phyloP scores from a whole-genome alignment of 1,140 invertebrate species.

The Mesaphorura yosii region DNA sequence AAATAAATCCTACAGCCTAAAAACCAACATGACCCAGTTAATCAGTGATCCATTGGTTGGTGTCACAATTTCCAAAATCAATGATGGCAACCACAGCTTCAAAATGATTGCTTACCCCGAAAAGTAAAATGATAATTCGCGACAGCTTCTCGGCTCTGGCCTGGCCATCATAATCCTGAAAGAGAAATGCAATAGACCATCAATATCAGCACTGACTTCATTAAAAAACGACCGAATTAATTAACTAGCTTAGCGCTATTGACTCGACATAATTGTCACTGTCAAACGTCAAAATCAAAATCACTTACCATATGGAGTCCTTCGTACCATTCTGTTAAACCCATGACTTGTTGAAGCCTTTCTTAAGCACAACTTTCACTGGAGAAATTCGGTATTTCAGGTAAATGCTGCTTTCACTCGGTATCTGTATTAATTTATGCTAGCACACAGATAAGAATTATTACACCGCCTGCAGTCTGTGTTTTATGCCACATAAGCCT shows the following conservation, averaged over 20 bases:
- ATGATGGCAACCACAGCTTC: not conserved
- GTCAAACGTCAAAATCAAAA: not conserved
- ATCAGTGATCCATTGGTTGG: not conserved
- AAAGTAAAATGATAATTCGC: conserved; percentile 74
- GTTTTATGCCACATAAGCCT: too few relatives aligned
- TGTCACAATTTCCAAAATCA: not conserved
- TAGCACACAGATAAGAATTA: too few relatives aligned
- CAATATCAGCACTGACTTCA: not conserved
- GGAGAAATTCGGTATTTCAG: too few relatives aligned
- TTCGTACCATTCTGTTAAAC: conserved; percentile 25
- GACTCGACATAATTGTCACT: not conserved
- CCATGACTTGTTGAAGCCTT: conserved; percentile 10
- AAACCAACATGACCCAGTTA: not conserved
- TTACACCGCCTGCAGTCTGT: too few relatives aligned
- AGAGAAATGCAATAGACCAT: conserved; percentile 16
- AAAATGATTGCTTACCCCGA: conserved; percentile 52
- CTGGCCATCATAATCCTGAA: conserved; percentile 82
- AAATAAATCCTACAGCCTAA: conserved; percentile 68
- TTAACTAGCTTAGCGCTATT: not conserved
- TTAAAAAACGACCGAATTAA: not conserved
- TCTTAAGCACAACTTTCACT: too few relatives aligned
- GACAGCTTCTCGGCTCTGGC: conserved; percentile 74
- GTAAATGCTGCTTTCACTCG: too few relatives aligned
- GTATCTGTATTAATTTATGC: too few relatives aligned
- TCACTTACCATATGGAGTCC: conserved; percentile 25